Evolutionary conservation across 2,888 invertebrate genomes (phyloP).

Genomic region (Omphaloscelis lunosa): DNA sequence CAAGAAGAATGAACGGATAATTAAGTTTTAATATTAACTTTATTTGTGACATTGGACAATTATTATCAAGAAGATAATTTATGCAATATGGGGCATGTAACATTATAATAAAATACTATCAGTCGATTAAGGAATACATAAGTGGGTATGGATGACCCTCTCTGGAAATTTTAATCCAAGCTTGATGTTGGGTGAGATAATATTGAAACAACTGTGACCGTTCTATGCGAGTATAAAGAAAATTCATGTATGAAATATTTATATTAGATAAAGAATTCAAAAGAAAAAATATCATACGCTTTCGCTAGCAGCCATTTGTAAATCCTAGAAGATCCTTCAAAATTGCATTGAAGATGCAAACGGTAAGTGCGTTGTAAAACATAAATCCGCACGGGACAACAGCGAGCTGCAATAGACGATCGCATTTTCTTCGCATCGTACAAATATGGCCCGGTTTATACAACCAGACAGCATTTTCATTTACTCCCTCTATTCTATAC

Average conservation of each 20-base stretch:
- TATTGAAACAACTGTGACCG: neutral
- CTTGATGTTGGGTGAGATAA: neutral
- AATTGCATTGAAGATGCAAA: conserved; percentile 64
- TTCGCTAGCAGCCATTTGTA: conserved; percentile 45
- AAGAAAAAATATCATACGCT: conserved; percentile 49
- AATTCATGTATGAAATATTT: conserved; percentile 2
- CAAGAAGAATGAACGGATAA: conserved; percentile 67
- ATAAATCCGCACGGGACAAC: conserved; percentile 59
- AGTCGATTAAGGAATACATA: too few relatives aligned
- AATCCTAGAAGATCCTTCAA: conserved; percentile 61
- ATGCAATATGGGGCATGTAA: neutral
- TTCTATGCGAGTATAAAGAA: neutral
- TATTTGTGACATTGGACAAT: neutral
- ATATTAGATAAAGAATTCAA: conserved; percentile 31
- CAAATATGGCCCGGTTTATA: conserved; percentile 51
- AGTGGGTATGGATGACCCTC: neutral
- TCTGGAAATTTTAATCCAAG: neutral
- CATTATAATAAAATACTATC: neutral
- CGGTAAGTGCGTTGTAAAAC: conserved; percentile 62
- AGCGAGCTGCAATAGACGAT: conserved; percentile 49
- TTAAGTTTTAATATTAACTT: conserved; percentile 60
- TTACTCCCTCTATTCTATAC: conserved; percentile 30
- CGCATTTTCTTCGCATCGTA: conserved; percentile 50
- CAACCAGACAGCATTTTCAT: conserved; percentile 50
- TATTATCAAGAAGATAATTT: too few relatives aligned